Evolutionary conservation across 2,113 vertebrate genomes (phyloP).

Genomic region (Sterrhoptilus dennistouni): DNA sequence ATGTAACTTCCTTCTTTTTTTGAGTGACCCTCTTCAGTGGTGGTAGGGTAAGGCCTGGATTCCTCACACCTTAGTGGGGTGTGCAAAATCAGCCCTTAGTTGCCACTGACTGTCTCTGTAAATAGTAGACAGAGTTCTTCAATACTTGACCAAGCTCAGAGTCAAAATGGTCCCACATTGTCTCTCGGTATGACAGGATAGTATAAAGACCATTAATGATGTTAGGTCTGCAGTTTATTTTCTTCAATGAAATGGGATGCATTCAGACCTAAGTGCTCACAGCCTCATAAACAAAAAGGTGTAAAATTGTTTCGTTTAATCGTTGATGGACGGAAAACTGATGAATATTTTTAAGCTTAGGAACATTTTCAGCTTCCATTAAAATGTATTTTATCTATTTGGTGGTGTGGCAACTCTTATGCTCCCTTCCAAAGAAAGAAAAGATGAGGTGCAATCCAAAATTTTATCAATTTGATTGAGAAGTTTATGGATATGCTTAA

Average conservation of each 20-base stretch:
- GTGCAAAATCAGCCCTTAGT: not conserved
- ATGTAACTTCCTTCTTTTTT: not conserved
- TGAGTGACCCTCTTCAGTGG: not conserved
- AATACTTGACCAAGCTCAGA: not conserved
- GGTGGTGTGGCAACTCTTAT: not conserved
- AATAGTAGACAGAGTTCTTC: not conserved
- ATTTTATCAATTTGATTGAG: not conserved
- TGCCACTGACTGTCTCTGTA: not conserved
- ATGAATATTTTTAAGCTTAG: not conserved
- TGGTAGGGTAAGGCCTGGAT: not conserved
- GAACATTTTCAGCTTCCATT: not conserved
- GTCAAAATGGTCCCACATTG: not conserved
- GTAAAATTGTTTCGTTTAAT: not conserved
- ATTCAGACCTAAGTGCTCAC: not conserved
- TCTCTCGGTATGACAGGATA: not conserved
- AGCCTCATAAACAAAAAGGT: not conserved
- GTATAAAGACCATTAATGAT: not conserved
- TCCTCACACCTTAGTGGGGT: not conserved
- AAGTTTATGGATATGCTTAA: not conserved
- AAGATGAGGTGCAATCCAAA: not conserved
- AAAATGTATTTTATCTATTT: not conserved
- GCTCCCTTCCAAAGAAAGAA: not conserved
- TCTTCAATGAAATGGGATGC: not conserved
- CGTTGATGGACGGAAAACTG: not conserved
- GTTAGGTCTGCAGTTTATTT: not conserved